A percentile compares a stretch with the other conserved stretches of the same genome.
These are phyloP conservation scores for Conopomorpha cramerella DNA, from an alignment of 1,140 invertebrate genomes.

Conservation along the genomic window DNA sequence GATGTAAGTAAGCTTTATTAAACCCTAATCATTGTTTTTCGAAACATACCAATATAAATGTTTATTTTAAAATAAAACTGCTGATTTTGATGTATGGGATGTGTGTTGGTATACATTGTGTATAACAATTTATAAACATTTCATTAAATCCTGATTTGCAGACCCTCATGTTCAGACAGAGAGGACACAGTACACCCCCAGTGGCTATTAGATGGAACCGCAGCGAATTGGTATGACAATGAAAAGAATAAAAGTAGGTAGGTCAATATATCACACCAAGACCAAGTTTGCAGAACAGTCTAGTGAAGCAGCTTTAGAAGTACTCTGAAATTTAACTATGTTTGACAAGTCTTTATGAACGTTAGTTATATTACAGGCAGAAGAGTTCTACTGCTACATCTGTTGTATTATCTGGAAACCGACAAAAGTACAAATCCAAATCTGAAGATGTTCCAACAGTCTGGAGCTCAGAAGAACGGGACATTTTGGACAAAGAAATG, in stretches of 20 bases:
- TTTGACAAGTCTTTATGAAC: no score
- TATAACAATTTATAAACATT: background rate
- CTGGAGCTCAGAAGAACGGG: no score
- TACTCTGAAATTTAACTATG: no score
- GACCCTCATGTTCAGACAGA: constrained; percentile 51
- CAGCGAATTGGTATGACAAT: constrained; percentile 52
- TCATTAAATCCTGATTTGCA: constrained; percentile 9
- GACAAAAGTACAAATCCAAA: no score
- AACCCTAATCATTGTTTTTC: background rate
- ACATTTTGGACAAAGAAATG: constrained; percentile 26
- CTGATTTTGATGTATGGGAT: no score
- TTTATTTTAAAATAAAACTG: no score
- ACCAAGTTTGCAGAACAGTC: no score
- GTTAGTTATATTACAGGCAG: background rate
- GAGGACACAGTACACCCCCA: constrained; percentile 68
- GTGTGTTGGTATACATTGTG: background rate
- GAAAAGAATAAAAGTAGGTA: constrained; percentile 23
- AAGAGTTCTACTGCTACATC: background rate
- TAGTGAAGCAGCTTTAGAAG: no score
- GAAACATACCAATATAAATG: background rate
- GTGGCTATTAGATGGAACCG: constrained; percentile 67
- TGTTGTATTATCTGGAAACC: constrained; percentile 6
- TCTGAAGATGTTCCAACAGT: no score
- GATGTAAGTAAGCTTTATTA: constrained; percentile 29
- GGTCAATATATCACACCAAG: constrained; percentile 6